Evolutionary conservation across 2,888 invertebrate species (phyloP), one percentile per base, ranked within the genome.

Genomic region (Chaetoderma sp.): DNA sequence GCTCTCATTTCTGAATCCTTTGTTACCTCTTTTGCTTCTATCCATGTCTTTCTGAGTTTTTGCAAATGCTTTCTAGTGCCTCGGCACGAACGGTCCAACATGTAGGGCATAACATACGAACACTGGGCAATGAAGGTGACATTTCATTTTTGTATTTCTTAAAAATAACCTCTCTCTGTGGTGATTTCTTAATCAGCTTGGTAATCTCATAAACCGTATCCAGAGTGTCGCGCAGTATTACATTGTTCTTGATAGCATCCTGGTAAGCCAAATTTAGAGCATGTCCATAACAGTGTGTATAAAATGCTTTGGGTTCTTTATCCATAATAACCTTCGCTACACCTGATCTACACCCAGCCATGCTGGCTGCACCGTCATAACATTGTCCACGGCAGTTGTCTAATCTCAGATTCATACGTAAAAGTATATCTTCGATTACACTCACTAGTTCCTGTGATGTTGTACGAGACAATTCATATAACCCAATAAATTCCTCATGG

Each of bases 401-500:
- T n/a, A 76, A 28, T 18, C 61, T 45, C 3, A 73, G 42, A 16
- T 60, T 62, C 67, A 72, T 58, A 27, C 70, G 47, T 1, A 72
- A 39, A 4, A 75, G 30, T 1, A 58, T 56, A 62, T 75, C 68
- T 44, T 70, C 27, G 27, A 67, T 73, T 4, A 63, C 58, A 18
- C n/a, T 45, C 1, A 65, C 65, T 23, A 75, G 16, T 10, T 50
- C 65, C 47, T 49, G 28, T 5, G 72, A 30, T 18, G 70, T 59
- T 8, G 61, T 70, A 8, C 60, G 63, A 2, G 45, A 54, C n/a
- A 70, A 52, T 16, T 44, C 32, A 36, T 68, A 60, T 25, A 75
- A 49, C 28, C 74, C 71, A 50, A 76, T 57, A 44, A 76, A 72
- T 10, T 74, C 72, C 32, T 77, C 73, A 3, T 70, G 67, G 27